A percentile compares a stretch with the other conserved stretches of the same genome.
Evolutionary conservation across 2,888 invertebrate species (phyloP).

Genomic region (Heliconius ismenius): DNA sequence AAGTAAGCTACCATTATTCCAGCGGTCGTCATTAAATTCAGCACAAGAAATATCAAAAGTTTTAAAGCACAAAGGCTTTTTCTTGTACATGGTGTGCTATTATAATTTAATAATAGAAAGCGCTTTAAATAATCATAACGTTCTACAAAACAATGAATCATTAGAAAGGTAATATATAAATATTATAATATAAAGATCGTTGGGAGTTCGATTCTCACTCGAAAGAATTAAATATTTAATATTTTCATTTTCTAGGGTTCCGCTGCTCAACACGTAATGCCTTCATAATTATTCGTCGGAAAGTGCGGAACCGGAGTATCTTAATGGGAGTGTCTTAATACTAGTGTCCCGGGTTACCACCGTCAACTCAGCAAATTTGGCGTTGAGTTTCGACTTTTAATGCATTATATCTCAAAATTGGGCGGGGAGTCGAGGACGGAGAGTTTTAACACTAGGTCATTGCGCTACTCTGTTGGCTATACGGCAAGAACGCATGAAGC

Average conservation of each 20-base stretch:
- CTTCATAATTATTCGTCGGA: no score
- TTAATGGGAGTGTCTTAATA: no score
- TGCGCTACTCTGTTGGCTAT: no score
- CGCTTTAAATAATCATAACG: background rate
- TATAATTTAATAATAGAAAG: background rate
- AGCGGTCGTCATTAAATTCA: conserved; percentile 2
- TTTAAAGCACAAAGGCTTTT: background rate
- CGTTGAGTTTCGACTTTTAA: background rate
- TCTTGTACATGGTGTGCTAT: background rate
- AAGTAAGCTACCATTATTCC: background rate
- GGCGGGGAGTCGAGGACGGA: background rate
- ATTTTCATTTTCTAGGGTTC: no score
- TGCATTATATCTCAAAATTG: background rate
- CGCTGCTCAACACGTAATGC: no score
- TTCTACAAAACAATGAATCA: background rate
- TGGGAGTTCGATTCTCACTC: no score
- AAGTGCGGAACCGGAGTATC: no score
- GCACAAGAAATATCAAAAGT: background rate
- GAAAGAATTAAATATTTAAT: no score
- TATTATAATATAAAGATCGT: background rate
- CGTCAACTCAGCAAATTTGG: background rate
- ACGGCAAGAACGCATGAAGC: no score
- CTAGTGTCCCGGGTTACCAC: no score
- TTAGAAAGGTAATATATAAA: background rate
- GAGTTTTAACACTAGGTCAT: background rate